phyloP scores from a whole-genome alignment of 2,113 vertebrate genomes.

The Hystrix brachyura region DNA sequence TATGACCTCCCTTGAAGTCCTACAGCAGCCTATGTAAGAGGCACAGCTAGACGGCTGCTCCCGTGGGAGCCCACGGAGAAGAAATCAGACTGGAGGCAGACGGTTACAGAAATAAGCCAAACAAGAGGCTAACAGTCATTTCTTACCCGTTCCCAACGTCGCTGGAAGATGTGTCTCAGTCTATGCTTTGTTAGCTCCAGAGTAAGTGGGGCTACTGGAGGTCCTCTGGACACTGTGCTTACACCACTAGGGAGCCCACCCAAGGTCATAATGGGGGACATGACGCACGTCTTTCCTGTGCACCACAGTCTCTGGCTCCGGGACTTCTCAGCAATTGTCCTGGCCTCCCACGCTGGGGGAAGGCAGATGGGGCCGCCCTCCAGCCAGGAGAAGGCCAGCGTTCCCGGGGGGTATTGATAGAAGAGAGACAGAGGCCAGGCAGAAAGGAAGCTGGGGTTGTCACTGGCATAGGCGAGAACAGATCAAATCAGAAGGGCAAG shows the following conservation, averaged over 20 bases:
- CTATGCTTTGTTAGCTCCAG: background rate
- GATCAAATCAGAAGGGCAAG: background rate
- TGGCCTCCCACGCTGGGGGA: background rate
- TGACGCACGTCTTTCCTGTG: background rate
- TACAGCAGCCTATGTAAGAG: background rate
- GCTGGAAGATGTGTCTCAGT: background rate
- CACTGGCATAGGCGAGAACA: background rate
- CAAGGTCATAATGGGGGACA: background rate
- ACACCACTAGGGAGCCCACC: background rate
- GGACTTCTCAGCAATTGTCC: background rate
- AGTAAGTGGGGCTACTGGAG: accelerated
- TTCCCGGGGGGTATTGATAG: background rate
- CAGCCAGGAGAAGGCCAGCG: background rate
- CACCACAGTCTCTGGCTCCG: background rate
- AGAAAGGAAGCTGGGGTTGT: background rate
- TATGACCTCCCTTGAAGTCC: background rate
- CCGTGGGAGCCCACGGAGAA: background rate
- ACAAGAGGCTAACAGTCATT: background rate
- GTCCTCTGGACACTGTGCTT: background rate
- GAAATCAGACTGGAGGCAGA: conserved; percentile 10
- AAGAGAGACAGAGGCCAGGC: background rate
- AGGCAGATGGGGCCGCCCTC: background rate
- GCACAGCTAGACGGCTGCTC: background rate
- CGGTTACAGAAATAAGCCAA: conserved; percentile 11
- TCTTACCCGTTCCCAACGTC: background rate